Evolutionary conservation across 2,113 vertebrate genomes (phyloP), one percentile per base, ranked within the genome.

Genomic region (Plotosus lineatus): DNA sequence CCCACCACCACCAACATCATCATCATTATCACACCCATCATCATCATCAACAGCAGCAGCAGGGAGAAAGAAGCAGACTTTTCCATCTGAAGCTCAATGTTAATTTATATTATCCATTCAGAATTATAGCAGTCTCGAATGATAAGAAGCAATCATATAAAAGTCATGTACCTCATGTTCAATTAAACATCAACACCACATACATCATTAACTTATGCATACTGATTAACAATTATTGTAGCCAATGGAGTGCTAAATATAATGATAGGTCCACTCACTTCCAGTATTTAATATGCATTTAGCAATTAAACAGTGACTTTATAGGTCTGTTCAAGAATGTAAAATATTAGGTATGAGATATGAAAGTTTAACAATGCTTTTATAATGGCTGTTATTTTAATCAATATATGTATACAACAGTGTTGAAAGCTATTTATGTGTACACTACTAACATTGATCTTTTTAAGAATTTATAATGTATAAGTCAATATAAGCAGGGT

Each of bases 41-140:
- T 21, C 51, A 55, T 58, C 61, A 73, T 26, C 78, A 72, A 1
- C 21, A 71, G 63, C 38, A 79, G 65, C 73, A 53, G 26, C 2
- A 19, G 38, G n/a, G 17, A 38, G 68, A 81, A 68, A 51, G 44
- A 68, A 77, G 40, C 53, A 2, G 31, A 80, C 56, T 15, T 44
- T 42, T 69, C 44, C 79, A 60, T 80, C 48, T 77, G 23, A 69
- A 77, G 61, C 68, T 61, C 55, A 81, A 56, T 76, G 89, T 91
- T 91, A 91, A 90, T 89, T 88, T 89, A 93, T 91, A 90, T 82
- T 60, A 91, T 91, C 90, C 77, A 61, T 82, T 84, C 72, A 9
- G 28, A 79, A 21, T 85, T 83, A 88, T 85, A 83, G 83, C 75
- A 50, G 68, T 9, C 48, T 56, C 14, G 28, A 78, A 58, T 23